A percentile compares a stretch with the other conserved stretches of the same genome.
These are phyloP conservation scores for Agrotis puta DNA, from an alignment of 2,888 invertebrate species.

Conservation along the genomic window DNA sequence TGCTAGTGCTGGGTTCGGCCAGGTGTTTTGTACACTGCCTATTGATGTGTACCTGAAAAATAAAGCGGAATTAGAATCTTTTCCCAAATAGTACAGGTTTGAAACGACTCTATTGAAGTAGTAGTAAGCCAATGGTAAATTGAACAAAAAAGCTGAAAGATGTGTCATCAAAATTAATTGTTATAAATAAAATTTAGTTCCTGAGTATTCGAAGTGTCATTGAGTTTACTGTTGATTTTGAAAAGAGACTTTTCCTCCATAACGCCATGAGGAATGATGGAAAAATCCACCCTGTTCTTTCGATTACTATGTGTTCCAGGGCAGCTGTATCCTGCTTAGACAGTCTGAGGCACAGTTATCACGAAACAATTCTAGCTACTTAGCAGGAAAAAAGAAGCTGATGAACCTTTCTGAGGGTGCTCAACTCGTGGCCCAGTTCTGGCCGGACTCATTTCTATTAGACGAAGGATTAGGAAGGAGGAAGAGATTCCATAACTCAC, in stretches of 20 bases:
- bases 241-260: neutral
- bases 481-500: constrained; percentile 80
- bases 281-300: too few relatives aligned
- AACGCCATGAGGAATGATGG: too few relatives aligned
- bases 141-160: neutral
- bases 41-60: constrained; percentile 95
- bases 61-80: neutral
- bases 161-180: neutral
- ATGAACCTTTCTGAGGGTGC: too few relatives aligned
- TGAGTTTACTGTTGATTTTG: neutral
- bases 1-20: constrained; percentile 94
- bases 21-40: constrained; percentile 95
- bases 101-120: neutral
- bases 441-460: too few relatives aligned
- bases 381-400: too few relatives aligned
- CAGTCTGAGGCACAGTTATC: neutral
- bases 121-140: neutral
- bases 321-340: too few relatives aligned
- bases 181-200: neutral
- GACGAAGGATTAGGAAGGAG: too few relatives aligned
- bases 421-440: too few relatives aligned
- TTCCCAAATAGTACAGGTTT: neutral
- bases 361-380: neutral
- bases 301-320: too few relatives aligned
- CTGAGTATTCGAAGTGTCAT: neutral